A percentile compares a stretch with the other conserved stretches of the same genome.
phyloP scores from a whole-genome alignment of 2,888 invertebrate species.

The Spisula solida region DNA sequence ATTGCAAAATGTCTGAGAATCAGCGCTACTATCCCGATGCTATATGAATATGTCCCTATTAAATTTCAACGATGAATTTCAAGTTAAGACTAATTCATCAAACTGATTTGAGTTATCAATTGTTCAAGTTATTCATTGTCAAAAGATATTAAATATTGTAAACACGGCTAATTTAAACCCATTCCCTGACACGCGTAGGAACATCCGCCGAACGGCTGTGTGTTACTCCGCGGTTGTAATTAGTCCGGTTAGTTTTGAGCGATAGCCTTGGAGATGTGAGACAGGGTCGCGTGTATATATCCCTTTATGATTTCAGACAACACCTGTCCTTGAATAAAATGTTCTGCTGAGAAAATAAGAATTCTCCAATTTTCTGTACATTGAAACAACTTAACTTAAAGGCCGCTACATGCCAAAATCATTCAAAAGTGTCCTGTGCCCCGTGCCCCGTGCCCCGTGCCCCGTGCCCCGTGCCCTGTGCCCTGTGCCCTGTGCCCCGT shows the following conservation, averaged over 20 bases:
- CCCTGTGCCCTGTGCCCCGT: no score
- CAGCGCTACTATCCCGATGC: constrained; percentile 43
- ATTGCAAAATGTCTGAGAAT: constrained; percentile 65
- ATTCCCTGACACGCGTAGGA: constrained; percentile 66
- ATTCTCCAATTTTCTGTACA: no score
- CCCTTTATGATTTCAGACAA: constrained; percentile 62
- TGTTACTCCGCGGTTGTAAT: constrained; percentile 71
- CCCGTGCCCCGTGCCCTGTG: no score
- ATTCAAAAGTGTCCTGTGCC: no score
- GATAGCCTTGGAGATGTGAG: constrained; percentile 65
- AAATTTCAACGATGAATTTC: constrained; percentile 74
- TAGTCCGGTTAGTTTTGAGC: constrained; percentile 69
- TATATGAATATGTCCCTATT: constrained; percentile 68
- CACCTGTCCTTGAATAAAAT: constrained; percentile 62
- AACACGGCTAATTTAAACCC: constrained; percentile 72
- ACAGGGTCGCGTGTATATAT: constrained; percentile 62
- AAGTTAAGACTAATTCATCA: constrained; percentile 71
- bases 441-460: no score
- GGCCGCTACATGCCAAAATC: no score
- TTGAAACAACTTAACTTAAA: no score
- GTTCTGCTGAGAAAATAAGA: not conserved
- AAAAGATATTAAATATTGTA: constrained; percentile 73
- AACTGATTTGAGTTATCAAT: constrained; percentile 59
- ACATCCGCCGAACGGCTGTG: constrained; percentile 66
- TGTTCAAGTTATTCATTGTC: constrained; percentile 70